A percentile compares a stretch with the other conserved stretches of the same genome.
These are phyloP conservation scores for Mellilla xanthometata DNA, from an alignment of 2,888 invertebrate species.

Conservation along the genomic window DNA sequence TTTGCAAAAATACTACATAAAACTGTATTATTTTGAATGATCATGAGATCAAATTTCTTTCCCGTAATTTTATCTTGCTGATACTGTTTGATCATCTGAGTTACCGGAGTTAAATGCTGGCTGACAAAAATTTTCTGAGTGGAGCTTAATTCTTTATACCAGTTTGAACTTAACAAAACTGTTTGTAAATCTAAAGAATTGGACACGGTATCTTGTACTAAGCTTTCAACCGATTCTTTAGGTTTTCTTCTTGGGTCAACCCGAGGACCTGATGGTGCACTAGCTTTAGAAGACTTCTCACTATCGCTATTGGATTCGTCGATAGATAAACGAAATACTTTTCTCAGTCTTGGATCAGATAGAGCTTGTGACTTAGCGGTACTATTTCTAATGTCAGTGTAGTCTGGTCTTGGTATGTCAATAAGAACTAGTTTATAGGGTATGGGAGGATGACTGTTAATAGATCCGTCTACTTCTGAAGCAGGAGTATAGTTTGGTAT, in stretches of 20 bases:
- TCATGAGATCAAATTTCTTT: slow-evolving; percentile 78
- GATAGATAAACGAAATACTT: slow-evolving; percentile 87
- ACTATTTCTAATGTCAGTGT: slow-evolving; percentile 87
- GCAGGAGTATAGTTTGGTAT: slow-evolving; percentile 92
- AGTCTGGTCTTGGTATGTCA: slow-evolving; percentile 88
- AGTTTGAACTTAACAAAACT: slow-evolving; percentile 85
- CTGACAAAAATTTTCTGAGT: slow-evolving; percentile 88
- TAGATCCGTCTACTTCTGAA: slow-evolving; percentile 92
- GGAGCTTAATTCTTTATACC: slow-evolving; percentile 87
- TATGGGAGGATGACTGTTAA: slow-evolving; percentile 89
- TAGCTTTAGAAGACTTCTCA: slow-evolving; percentile 62
- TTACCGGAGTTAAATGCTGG: slow-evolving; percentile 85
- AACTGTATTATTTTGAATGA: slow-evolving; percentile 75
- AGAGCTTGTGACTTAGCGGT: slow-evolving; percentile 87
- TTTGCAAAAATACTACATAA: slow-evolving; percentile 84
- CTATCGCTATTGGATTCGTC: slow-evolving; percentile 85
- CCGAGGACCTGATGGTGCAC: slow-evolving; percentile 60
- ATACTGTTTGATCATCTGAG: slow-evolving; percentile 83
- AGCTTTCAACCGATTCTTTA: slow-evolving; percentile 55
- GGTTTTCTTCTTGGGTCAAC: slow-evolving; percentile 74
- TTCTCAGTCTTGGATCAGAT: slow-evolving; percentile 89
- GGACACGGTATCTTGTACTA: slow-evolving; percentile 49
- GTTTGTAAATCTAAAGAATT: slow-evolving; percentile 82
- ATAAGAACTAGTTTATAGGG: slow-evolving; percentile 84
- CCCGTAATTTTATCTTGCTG: slow-evolving; percentile 82